Percentiles rank a stretch among this genome's conserved stretches.
phyloP scores from a whole-genome alignment of 2,797 vertebrate genomes.

The Pachyuromys duprasi region DNA sequence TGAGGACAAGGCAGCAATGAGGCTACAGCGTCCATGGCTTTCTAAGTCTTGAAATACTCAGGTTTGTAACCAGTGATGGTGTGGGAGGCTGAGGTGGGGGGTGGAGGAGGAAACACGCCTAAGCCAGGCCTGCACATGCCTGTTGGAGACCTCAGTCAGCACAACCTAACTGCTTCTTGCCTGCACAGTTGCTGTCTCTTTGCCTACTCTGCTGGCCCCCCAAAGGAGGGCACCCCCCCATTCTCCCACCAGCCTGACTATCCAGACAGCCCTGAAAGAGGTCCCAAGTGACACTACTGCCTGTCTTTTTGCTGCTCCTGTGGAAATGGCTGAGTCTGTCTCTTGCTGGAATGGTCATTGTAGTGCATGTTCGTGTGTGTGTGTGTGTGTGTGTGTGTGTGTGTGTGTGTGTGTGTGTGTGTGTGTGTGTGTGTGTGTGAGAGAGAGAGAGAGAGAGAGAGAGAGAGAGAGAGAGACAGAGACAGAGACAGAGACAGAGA shows the following conservation, averaged over 20 bases:
- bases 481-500: no score
- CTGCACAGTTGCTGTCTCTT: background rate
- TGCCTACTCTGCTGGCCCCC: background rate
- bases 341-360: background rate
- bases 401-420: background rate
- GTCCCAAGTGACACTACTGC: background rate
- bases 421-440: background rate
- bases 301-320: background rate
- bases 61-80: background rate
- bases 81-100: background rate
- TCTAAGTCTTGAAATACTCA: background rate
- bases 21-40: background rate
- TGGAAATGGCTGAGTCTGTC: background rate
- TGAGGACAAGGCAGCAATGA: background rate
- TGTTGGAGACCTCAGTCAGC: background rate
- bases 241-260: background rate
- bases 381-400: no score
- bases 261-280: background rate
- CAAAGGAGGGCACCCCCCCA: no score
- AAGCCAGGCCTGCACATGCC: background rate
- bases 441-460: no score
- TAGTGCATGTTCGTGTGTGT: fast-evolving
- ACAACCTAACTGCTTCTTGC: background rate
- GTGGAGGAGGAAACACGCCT: background rate
- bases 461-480: no score